Conservation (phyloP, 2,113 vertebrate species). For the Stictonetta naevosa region DNA sequence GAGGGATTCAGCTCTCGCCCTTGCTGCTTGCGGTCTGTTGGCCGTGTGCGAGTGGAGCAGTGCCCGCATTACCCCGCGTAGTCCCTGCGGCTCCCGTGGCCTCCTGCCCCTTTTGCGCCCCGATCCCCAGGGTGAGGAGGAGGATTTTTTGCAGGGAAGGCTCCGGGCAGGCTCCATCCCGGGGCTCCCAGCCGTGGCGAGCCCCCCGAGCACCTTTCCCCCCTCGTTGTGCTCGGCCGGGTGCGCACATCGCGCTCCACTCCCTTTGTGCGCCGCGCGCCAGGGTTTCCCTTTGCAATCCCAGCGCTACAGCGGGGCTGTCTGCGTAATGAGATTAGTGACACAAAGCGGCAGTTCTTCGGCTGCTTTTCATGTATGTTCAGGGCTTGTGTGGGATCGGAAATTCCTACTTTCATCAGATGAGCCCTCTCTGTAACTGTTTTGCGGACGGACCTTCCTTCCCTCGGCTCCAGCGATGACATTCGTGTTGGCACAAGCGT, state of each 20-base stretch:
- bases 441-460: neutral
- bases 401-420: conserved; percentile 32
- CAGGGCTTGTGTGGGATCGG: conserved; percentile 29
- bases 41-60: neutral
- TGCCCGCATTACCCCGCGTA: accelerated
- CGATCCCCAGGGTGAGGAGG: neutral
- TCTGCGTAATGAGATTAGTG: conserved; percentile 42
- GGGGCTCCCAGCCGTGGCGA: neutral
- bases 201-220: neutral
- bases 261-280: neutral
- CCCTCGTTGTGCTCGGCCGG: accelerated
- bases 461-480: neutral
- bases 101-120: neutral
- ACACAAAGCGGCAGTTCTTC: conserved; percentile 9
- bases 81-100: neutral
- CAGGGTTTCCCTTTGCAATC: conserved; percentile 10
- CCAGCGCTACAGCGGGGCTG: neutral
- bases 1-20: neutral
- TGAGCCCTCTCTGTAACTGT: neutral
- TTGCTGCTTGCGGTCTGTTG: neutral
- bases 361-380: conserved; percentile 25
- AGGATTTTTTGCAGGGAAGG: neutral
- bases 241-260: neutral
- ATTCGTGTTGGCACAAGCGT: neutral
- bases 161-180: accelerated